phyloP scores from a whole-genome alignment of 2,888 invertebrate species.

The Sarcophaga rosellei region DNA sequence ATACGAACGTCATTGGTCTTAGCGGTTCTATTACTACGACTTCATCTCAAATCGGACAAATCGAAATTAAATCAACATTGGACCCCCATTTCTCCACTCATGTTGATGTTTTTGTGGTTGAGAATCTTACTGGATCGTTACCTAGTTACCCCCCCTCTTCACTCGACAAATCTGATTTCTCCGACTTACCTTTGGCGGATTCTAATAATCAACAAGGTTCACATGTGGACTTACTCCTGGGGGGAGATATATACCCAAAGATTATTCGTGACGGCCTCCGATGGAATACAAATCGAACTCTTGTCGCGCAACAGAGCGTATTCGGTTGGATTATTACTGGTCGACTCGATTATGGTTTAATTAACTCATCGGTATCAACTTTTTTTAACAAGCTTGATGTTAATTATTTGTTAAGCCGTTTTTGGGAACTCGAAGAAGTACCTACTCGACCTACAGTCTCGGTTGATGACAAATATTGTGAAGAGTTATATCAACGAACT shows the following conservation, averaged over 20 bases:
- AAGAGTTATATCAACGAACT: background rate
- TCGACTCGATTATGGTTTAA: background rate
- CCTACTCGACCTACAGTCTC: background rate
- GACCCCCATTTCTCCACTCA: background rate
- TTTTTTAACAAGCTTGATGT: background rate
- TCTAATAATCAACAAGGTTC: background rate
- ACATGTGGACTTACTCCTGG: background rate
- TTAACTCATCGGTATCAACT: background rate
- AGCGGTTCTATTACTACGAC: background rate
- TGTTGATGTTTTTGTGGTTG: background rate
- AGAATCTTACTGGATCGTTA: background rate
- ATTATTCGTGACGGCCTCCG: background rate
- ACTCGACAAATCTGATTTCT: background rate
- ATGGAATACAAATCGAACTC: background rate
- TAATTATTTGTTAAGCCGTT: background rate
- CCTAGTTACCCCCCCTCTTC: background rate
- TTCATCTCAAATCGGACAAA: background rate
- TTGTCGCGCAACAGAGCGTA: background rate
- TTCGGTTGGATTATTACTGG: background rate
- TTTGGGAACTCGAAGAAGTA: background rate
- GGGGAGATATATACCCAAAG: background rate
- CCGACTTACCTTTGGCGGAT: background rate
- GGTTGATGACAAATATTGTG: constrained; percentile 2
- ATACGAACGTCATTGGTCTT: background rate
- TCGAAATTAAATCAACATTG: background rate